Evolutionary conservation across 2,797 vertebrate genomes (phyloP), one percentile per base, ranked within the genome.

Genomic region (Molossus molossus): DNA sequence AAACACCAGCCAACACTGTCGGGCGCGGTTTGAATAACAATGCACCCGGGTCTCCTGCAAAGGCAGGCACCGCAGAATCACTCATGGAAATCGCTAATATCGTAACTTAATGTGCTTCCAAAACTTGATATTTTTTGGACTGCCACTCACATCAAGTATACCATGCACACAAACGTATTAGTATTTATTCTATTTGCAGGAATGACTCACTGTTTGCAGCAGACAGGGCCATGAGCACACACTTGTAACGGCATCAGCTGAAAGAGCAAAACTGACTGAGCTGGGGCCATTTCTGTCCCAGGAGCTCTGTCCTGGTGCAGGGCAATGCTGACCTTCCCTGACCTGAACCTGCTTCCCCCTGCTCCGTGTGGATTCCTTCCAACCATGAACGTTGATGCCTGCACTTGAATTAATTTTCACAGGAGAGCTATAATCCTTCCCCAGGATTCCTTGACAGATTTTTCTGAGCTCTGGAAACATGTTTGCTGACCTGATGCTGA

Each of bases 31-130:
- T 0, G 1, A 4, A 55, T 82, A 12, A 57, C 11, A 4, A 15
- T 0, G 3, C 13, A 2, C 23, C 1, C 0, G 5, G 5, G 9
- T 17, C n/a, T 50, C 37, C 27, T 4, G 14, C 72, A 4, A 1
- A 62, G 60, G 55, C 11, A 9, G 1, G 2, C 14, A 40, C 15
- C 3, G 0, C 18, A 17, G 79, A 62, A 13, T 0, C 23, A 1
- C 9, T 15, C 12, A 11, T 82, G 9, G 1, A n/a, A 77, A 55
- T 7, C 23, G 7, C 60, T 53, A 11, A 25, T 5, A 20, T 12
- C 48, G 84, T 67, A 67, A 25, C 50, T 67, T 77, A n/a, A 0
- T 33, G 72, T 53, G 69, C 67, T 50, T 73, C 84, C 33, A 23
- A 33, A 87, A 91, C 27, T 7, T 15, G 21, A 37, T 69, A 11